phyloP scores from a whole-genome alignment of 2,888 invertebrate genomes.

The Ornithoptera alexandrae region DNA sequence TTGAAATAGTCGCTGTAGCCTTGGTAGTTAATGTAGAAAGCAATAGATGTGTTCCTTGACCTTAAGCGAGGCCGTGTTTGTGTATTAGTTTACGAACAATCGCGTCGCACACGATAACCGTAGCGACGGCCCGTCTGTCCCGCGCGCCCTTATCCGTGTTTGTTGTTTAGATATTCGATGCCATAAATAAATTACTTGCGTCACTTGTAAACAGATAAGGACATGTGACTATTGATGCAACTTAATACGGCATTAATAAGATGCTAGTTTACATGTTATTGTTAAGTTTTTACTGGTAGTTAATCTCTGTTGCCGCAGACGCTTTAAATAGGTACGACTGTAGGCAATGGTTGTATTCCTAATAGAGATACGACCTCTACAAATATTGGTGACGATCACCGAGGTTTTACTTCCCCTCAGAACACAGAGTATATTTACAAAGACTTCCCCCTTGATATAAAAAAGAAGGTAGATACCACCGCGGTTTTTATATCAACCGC shows the following conservation, averaged over 20 bases:
- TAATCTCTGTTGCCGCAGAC: too few relatives aligned
- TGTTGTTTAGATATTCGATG: constrained; percentile 18
- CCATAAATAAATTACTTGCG: constrained; percentile 15
- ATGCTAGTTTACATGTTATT: too few relatives aligned
- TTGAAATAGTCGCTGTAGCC: background rate
- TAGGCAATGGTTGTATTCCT: too few relatives aligned
- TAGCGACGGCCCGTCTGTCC: constrained; percentile 24
- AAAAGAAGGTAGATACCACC: too few relatives aligned
- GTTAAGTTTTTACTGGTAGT: too few relatives aligned
- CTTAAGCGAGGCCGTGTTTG: constrained; percentile 20
- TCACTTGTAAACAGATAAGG: background rate
- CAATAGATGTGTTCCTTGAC: constrained; percentile 29
- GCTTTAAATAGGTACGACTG: too few relatives aligned
- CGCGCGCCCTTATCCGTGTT: constrained; percentile 23
- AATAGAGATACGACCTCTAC: too few relatives aligned
- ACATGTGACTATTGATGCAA: background rate
- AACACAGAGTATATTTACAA: too few relatives aligned
- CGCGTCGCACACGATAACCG: constrained; percentile 8
- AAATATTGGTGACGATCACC: too few relatives aligned
- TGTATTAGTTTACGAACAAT: constrained; percentile 21
- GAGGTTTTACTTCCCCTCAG: too few relatives aligned
- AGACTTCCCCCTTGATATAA: too few relatives aligned
- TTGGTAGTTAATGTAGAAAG: constrained; percentile 6
- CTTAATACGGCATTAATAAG: background rate
- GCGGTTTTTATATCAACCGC: too few relatives aligned